phyloP scores from a whole-genome alignment of 2,888 invertebrate species.

The Hydroisotoma schaefferi region DNA sequence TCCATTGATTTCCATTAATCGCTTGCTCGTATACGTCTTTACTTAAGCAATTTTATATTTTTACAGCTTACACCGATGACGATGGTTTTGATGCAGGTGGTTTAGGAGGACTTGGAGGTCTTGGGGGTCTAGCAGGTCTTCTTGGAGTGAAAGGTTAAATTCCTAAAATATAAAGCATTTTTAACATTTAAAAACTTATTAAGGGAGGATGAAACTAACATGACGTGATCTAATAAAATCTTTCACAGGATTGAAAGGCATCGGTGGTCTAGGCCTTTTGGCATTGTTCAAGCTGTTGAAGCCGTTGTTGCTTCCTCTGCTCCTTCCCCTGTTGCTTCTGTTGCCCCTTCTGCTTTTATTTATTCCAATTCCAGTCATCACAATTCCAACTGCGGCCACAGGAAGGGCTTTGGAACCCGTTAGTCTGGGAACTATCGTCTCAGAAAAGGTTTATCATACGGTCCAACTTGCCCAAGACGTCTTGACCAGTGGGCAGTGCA shows the following conservation, averaged over 20 bases:
- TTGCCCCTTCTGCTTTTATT: slow-evolving; percentile 43
- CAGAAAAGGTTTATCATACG: slow-evolving; percentile 37
- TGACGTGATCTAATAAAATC: too few species aligned
- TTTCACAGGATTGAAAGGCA: slow-evolving; percentile 19
- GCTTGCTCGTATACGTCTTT: too few species aligned
- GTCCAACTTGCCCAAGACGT: slow-evolving; percentile 46
- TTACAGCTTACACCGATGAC: slow-evolving; percentile 15
- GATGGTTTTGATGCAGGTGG: slow-evolving; percentile 38
- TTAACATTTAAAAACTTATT: too few species aligned
- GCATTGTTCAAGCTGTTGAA: slow-evolving; percentile 45
- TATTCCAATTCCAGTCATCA: slow-evolving; percentile 46
- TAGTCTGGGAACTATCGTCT: slow-evolving; percentile 28
- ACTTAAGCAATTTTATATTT: too few species aligned
- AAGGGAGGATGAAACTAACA: too few species aligned
- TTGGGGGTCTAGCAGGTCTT: slow-evolving; percentile 28
- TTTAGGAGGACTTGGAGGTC: slow-evolving; percentile 31
- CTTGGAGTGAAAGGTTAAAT: slow-evolving; percentile 9
- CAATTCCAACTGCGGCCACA: slow-evolving; percentile 30
- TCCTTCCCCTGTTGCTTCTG: slow-evolving; percentile 40
- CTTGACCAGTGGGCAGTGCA: slow-evolving; percentile 41
- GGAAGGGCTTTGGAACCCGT: slow-evolving; percentile 28
- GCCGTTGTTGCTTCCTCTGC: slow-evolving; percentile 39
- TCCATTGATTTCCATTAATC: too few species aligned
- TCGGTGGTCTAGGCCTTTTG: slow-evolving; percentile 36
- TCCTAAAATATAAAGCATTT: too few species aligned